Evolutionary conservation across 2,113 vertebrate species (phyloP).

Genomic region (Otus sunia): DNA sequence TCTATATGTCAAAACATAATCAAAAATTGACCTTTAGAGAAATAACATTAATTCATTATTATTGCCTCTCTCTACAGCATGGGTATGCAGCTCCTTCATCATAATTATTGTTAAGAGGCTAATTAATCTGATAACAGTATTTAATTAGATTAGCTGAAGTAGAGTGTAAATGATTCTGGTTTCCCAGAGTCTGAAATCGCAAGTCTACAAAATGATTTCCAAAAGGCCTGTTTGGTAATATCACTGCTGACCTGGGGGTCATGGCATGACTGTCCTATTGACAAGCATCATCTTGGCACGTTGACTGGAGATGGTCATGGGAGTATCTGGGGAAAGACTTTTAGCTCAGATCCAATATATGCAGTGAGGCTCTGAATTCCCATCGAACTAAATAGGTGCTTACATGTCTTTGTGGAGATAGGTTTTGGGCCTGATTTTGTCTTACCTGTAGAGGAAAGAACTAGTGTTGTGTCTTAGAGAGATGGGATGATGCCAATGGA

Average conservation of each 20-base stretch:
- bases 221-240: neutral
- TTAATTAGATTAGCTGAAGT: slow-evolving; percentile 34
- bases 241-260: neutral
- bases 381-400: neutral
- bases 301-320: neutral
- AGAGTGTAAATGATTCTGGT: neutral
- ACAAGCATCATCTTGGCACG: neutral
- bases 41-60: neutral
- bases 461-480: neutral
- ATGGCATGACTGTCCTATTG: neutral
- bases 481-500: neutral
- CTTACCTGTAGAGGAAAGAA: neutral
- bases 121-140: slow-evolving; percentile 42
- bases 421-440: neutral
- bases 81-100: neutral
- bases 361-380: neutral
- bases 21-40: slow-evolving; percentile 16
- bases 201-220: neutral
- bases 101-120: slow-evolving; percentile 29
- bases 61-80: neutral
- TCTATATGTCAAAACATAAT: neutral
- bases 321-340: neutral
- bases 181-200: neutral
- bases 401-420: neutral
- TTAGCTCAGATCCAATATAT: neutral